A percentile compares a stretch with the other conserved stretches of the same genome.
Conservation (phyloP, 2,888 invertebrate genomes). For the Eristalis pertinax region DNA sequence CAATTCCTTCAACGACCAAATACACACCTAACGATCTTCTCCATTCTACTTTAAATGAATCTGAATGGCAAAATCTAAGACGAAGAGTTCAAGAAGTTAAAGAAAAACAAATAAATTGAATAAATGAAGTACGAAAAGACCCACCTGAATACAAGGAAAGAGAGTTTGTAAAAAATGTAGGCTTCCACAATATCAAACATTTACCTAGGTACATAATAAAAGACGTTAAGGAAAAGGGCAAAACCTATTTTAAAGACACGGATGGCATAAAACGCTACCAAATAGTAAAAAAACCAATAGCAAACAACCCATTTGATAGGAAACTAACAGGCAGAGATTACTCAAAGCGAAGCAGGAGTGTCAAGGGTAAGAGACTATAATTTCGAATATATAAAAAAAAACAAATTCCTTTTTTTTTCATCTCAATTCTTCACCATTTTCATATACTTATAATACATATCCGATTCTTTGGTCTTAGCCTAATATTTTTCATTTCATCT, state of each 20-base stretch:
- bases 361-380: no score
- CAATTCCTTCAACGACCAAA: constrained; percentile 26
- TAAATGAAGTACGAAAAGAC: constrained; percentile 9
- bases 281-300: not conserved
- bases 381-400: no score
- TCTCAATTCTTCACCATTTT: no score
- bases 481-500: no score
- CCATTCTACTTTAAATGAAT: not conserved
- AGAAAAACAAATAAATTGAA: constrained; percentile 12
- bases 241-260: not conserved
- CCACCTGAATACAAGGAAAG: not conserved
- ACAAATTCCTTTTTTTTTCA: no score
- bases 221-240: constrained; percentile 8
- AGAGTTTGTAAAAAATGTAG: constrained; percentile 18
- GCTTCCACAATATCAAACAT: constrained; percentile 35
- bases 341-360: no score
- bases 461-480: no score
- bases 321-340: no score
- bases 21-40: constrained; percentile 25
- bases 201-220: constrained; percentile 23
- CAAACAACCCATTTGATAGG: not conserved
- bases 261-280: constrained; percentile 12
- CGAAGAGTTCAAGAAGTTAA: no score
- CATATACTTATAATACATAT: no score
- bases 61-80: no score